Evolutionary conservation across 30 jellyfish, hydroid and myxozoan species (phyloP), one percentile per base, ranked within the genome.

Genomic region (Mastigias papua): DNA sequence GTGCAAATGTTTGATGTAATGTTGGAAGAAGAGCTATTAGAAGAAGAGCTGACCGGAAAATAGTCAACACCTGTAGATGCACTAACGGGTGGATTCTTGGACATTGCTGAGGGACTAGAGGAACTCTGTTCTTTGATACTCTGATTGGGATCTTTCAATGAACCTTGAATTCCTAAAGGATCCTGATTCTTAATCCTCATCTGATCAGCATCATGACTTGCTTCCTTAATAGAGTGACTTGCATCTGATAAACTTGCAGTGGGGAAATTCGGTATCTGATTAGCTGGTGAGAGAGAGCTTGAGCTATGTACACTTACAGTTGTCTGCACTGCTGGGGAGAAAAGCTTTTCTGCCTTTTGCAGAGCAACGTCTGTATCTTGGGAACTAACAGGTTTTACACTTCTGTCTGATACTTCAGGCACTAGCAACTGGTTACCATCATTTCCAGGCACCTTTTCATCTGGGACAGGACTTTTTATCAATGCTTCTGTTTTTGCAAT

Each of bases 1-100:
- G 83, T 48, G 78, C 94, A 77, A 27, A 69, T 0, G 86, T 4
- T 60, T 51, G 7, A 51, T 23, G 7, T 51, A 1, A 4, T 51
- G 67, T 23, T n/a, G 17, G 69, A 4, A 57, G 69, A 57, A 5
- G 69, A 15, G 17, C 7, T 19, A 27, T 23, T 20, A 3, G 74
- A n/a, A n/a, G 42, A 5, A 5, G 37, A 8, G 23, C 37, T 23
- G 17, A 51, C 67, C 4, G 27, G 25, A 51, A 51, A 10, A 21
- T 21, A 51, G 74, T 27, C 42, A 27, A 5, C 10, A 4, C 37
- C 4, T 7, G 3, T 5, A 19, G 74, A 5, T 15, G 42, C 19
- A 26, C 42, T 63, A 19, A 7, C 42, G 3, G 74, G 48, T 11
- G 23, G 19, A 27, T 1, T 26, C 13, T n/a, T 63, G 35, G 74